Percentiles rank a stretch among this genome's conserved stretches.
Evolutionary conservation across 2,797 vertebrate genomes (phyloP).

Genomic region (Mus caroli): DNA sequence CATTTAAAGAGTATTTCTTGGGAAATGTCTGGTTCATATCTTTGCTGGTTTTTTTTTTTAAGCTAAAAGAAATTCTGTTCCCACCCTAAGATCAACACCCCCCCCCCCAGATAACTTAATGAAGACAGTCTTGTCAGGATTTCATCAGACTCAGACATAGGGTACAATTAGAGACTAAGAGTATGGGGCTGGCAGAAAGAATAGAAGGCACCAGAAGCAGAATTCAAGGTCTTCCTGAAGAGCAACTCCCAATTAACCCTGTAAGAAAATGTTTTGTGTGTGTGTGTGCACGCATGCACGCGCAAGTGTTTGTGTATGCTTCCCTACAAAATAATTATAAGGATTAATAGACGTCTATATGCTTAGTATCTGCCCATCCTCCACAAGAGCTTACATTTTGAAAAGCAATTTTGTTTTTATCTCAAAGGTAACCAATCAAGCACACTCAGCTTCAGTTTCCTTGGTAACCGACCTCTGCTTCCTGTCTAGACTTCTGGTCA

Average conservation of each 20-base stretch:
- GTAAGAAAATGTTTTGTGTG: slow-evolving; percentile 3
- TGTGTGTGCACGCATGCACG: background rate
- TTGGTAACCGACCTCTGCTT: slow-evolving; percentile 66
- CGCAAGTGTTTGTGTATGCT: accelerated
- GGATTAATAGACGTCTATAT: slow-evolving; percentile 1
- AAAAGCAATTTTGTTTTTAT: slow-evolving; percentile 64
- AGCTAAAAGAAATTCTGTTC: background rate
- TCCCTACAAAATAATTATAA: slow-evolving; percentile 18
- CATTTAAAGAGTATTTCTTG: background rate
- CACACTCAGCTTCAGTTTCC: slow-evolving; percentile 62
- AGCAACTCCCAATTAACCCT: background rate
- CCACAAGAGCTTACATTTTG: slow-evolving; percentile 52
- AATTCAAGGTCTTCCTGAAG: slow-evolving; percentile 7
- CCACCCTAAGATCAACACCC: background rate
- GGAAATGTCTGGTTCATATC: background rate
- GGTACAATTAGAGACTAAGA: background rate
- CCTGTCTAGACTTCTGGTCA: slow-evolving; percentile 63
- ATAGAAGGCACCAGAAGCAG: background rate
- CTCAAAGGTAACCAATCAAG: slow-evolving; percentile 46
- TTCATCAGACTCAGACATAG: background rate
- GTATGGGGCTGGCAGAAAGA: background rate
- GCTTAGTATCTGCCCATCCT: slow-evolving; percentile 32
- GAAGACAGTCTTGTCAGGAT: background rate
- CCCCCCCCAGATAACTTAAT: background rate
- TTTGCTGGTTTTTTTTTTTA: slow-evolving; percentile 15